Percentiles rank a stretch among this genome's conserved stretches.
Conservation (phyloP, 64 coral and sea anemone genomes). For the Pocillopora verrucosa region DNA sequence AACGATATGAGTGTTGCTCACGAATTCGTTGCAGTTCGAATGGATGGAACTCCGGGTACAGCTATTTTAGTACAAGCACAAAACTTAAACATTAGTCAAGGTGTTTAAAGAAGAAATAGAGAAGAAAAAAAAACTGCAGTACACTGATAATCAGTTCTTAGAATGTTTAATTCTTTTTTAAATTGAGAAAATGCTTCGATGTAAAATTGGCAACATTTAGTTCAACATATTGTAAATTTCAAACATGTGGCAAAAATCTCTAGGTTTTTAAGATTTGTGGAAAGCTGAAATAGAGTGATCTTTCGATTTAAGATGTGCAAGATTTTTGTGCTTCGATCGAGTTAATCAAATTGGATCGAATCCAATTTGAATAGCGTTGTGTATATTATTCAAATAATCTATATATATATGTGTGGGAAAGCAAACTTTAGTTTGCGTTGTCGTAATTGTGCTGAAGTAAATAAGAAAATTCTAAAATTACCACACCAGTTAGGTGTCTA, state of each 20-base stretch:
- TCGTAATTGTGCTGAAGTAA: too few species aligned
- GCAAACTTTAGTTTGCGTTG: background rate
- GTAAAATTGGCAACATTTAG: too few species aligned
- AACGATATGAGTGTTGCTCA: constrained; percentile 16
- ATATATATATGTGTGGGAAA: background rate
- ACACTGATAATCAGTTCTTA: background rate
- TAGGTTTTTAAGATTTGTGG: background rate
- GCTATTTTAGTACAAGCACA: constrained; percentile 31
- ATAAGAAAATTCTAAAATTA: too few species aligned
- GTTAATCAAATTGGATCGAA: background rate
- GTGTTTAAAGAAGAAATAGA: background rate
- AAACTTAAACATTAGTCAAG: constrained; percentile 27
- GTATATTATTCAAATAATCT: constrained; percentile 17
- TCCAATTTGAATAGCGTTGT: constrained; percentile 6
- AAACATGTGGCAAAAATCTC: background rate
- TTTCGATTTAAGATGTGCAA: background rate
- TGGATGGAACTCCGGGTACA: constrained; percentile 32
- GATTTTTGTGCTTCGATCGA: background rate
- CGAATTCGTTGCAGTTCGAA: constrained; percentile 32
- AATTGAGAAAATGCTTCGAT: too few species aligned
- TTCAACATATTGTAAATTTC: too few species aligned
- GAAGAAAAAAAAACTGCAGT: background rate
- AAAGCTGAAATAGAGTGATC: too few species aligned
- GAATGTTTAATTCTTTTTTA: background rate
- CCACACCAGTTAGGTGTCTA: too few species aligned